A percentile compares a stretch with the other conserved stretches of the same genome.
Conservation (phyloP, 2,888 invertebrate genomes). For the Hydriomena furcata region DNA sequence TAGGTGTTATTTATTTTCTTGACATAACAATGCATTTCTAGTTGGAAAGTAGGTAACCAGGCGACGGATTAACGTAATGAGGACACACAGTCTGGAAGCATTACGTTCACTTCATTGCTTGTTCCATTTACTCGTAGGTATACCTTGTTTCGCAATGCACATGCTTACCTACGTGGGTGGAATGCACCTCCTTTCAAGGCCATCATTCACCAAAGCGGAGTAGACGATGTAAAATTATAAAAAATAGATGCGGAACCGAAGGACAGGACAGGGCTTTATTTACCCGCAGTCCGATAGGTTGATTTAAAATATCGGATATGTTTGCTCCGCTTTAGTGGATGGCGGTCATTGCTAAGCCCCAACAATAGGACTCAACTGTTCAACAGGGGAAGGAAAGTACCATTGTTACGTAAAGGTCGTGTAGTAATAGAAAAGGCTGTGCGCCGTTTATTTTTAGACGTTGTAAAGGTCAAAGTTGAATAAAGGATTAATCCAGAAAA, state of each 20-base stretch:
- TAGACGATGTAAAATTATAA: too few species aligned
- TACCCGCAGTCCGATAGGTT: too few species aligned
- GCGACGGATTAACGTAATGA: constrained; percentile 17
- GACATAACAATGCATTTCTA: background rate
- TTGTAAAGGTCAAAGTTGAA: background rate
- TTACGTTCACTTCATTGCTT: constrained; percentile 47
- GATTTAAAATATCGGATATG: too few species aligned
- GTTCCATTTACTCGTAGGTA: constrained; percentile 44
- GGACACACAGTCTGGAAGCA: constrained; percentile 43
- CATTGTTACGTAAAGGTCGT: constrained; percentile 11
- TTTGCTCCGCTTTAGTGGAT: background rate
- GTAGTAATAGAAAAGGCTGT: constrained; percentile 9
- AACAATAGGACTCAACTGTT: constrained; percentile 1
- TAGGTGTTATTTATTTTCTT: too few species aligned
- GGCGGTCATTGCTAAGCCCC: background rate
- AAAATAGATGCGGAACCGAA: too few species aligned
- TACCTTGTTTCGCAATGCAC: constrained; percentile 45
- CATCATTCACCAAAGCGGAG: too few species aligned
- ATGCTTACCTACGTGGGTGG: constrained; percentile 11
- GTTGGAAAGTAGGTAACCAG: constrained; percentile 6
- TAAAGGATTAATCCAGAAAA: background rate
- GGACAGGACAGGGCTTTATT: too few species aligned
- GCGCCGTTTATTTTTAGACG: constrained; percentile 4
- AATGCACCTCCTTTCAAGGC: background rate
- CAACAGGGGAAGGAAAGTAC: constrained; percentile 5